Conservation (phyloP, 2,888 invertebrate genomes). For the Epirrhoe alternata region DNA sequence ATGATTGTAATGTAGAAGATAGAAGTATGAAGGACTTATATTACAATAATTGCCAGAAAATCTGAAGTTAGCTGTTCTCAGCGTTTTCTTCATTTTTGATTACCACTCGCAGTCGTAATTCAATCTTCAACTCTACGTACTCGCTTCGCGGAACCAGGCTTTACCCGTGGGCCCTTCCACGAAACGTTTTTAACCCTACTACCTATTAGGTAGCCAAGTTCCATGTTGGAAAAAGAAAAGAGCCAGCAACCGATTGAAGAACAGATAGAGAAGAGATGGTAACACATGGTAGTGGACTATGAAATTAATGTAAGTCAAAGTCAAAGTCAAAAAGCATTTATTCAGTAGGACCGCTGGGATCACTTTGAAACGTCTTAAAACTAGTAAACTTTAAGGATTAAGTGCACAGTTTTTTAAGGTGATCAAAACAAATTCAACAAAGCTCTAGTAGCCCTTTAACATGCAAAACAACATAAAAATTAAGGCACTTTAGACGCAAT, state of each 20-base stretch:
- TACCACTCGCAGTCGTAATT: conserved; percentile 30
- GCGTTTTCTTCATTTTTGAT: conserved; percentile 22
- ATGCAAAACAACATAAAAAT: neutral
- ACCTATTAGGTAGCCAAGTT: conserved; percentile 38
- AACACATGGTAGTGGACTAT: too few relatives aligned
- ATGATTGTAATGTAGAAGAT: too few relatives aligned
- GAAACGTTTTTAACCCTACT: conserved; percentile 36
- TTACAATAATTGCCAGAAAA: too few relatives aligned
- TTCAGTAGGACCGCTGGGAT: too few relatives aligned
- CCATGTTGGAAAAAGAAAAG: conserved; percentile 5
- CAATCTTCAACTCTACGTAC: conserved; percentile 18
- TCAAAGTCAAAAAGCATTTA: too few relatives aligned
- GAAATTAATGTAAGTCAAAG: too few relatives aligned
- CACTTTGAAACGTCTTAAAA: too few relatives aligned
- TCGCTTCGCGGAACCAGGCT: conserved; percentile 31
- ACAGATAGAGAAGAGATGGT: neutral
- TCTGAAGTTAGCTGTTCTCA: neutral
- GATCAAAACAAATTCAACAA: neutral
- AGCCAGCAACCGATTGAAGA: neutral
- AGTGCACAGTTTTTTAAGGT: neutral
- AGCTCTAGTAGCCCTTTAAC: too few relatives aligned
- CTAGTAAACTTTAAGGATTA: too few relatives aligned
- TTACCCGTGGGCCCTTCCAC: conserved; percentile 35
- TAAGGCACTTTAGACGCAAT: neutral
- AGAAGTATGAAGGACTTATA: too few relatives aligned